phyloP scores from a whole-genome alignment of 2,797 vertebrate species.

The Neosilurus hyrtlii region DNA sequence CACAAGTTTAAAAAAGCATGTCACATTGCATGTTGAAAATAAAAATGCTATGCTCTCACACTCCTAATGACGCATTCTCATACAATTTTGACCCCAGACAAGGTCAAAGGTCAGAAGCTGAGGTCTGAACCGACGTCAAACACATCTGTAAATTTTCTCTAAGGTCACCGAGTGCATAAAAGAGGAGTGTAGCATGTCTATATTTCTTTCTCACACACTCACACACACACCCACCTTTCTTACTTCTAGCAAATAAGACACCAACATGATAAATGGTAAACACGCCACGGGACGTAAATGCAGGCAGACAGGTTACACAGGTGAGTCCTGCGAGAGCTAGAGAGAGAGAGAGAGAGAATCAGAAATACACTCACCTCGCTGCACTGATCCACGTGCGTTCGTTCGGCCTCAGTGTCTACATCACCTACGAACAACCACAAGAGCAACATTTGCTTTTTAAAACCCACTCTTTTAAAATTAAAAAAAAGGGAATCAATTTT shows the following conservation, averaged over 20 bases:
- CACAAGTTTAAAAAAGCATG: background rate
- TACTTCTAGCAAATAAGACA: background rate
- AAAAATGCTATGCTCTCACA: background rate
- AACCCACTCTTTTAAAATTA: background rate
- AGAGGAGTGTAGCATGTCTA: no score
- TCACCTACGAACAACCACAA: conserved; percentile 63
- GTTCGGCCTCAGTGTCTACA: conserved; percentile 55
- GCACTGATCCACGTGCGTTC: background rate
- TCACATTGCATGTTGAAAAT: background rate
- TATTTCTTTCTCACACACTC: background rate
- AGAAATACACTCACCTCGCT: conserved; percentile 32
- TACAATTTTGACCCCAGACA: background rate
- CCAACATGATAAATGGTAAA: background rate
- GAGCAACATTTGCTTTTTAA: background rate
- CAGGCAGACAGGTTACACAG: background rate
- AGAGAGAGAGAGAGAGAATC: background rate
- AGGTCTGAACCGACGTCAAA: conserved; percentile 1
- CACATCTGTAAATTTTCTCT: background rate
- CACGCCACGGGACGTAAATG: background rate
- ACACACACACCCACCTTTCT: background rate
- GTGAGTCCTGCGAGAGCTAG: background rate
- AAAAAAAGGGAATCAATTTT: background rate
- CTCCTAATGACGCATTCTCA: background rate
- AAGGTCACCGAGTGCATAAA: background rate
- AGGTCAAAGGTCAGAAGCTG: background rate